Percentiles rank a stretch among this genome's conserved stretches.
Conservation (phyloP, 1,140 invertebrate species). For the Drosophila virilis region DNA sequence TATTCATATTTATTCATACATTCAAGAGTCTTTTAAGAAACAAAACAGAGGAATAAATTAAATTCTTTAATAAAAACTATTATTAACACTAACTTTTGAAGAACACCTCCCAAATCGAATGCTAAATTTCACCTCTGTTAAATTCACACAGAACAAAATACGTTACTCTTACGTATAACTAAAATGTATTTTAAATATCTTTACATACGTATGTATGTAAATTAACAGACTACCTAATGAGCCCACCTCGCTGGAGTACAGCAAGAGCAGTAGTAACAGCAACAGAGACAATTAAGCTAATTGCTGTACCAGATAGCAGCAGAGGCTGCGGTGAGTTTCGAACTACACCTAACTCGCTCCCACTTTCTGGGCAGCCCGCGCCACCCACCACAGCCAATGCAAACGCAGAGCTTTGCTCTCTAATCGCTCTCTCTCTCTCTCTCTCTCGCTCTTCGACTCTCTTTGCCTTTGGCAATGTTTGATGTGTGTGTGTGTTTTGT, state of each 20-base stretch:
- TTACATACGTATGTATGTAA: not conserved
- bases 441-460: conserved; percentile 37
- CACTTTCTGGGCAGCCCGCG: not conserved
- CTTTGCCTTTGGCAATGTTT: conserved; percentile 45
- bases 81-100: no score
- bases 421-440: conserved; percentile 16
- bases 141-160: not conserved
- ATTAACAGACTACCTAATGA: not conserved
- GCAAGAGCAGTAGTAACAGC: conserved; percentile 22
- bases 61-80: no score
- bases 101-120: not conserved
- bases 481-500: conserved; percentile 8
- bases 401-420: conserved; percentile 36
- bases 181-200: not conserved
- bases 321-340: conserved; percentile 40
- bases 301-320: conserved; percentile 55
- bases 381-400: conserved; percentile 21
- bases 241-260: conserved; percentile 37
- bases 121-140: not conserved
- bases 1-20: no score
- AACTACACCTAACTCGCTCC: conserved; percentile 19
- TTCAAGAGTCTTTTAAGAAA: no score
- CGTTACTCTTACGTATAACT: no score
- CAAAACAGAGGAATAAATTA: no score
- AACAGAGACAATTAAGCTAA: conserved; percentile 77